Percentiles rank a stretch among this genome's conserved stretches.
Conservation (phyloP, 2,797 vertebrate genomes). For the Hipposideros larvatus region DNA sequence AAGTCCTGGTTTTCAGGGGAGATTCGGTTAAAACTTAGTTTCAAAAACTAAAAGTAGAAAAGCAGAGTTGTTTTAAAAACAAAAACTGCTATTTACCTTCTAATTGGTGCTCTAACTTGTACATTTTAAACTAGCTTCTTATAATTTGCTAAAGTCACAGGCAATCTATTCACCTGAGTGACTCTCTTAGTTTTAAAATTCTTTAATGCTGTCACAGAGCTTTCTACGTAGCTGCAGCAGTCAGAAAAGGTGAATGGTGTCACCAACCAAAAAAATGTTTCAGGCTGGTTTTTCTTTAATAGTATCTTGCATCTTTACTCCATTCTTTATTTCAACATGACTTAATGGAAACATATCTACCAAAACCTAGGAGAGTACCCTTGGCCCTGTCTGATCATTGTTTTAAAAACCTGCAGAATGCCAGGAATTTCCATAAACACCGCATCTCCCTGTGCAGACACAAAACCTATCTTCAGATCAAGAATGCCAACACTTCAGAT, state of each 20-base stretch:
- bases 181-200: not conserved
- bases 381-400: not conserved
- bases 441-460: not conserved
- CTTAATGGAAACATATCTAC: not conserved
- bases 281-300: not conserved
- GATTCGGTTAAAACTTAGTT: not conserved
- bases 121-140: not conserved
- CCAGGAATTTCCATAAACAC: not conserved
- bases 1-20: not conserved
- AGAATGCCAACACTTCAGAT: not conserved
- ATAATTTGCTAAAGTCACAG: not conserved
- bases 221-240: not conserved
- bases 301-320: not conserved
- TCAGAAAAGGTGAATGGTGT: not conserved
- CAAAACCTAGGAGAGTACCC: not conserved
- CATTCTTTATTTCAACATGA: not conserved
- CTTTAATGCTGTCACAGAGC: not conserved
- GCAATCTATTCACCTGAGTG: not conserved
- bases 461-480: not conserved
- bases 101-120: not conserved
- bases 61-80: not conserved
- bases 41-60: conserved; percentile 57
- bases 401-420: conserved; percentile 19
- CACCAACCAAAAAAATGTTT: not conserved
- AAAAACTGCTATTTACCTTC: not conserved